Evolutionary conservation across 1,140 invertebrate genomes (phyloP), one percentile per base, ranked within the genome.

Genomic region (Amyelois transitella): DNA sequence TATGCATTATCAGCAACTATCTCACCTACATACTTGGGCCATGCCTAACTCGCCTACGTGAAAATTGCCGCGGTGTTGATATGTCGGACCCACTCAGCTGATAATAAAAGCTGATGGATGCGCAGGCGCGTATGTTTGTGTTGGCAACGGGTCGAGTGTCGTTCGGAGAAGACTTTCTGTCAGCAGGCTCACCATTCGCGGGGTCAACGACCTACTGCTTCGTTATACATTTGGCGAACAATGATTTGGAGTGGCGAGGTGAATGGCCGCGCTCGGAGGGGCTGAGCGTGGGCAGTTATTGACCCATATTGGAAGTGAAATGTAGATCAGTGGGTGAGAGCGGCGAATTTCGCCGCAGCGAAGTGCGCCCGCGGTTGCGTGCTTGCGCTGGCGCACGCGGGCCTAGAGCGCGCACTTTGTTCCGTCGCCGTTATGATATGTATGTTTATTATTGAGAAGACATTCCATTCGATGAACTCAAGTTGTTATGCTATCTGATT

Each of bases 311-410:
- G 72, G 74, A 73, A 74, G 84, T 87, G 80, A 88, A 88, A 88
- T 85, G 82, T 88, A 88, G 82, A 88, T 88, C 82, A 88, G 84
- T 88, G 84, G 84, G 82, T 82, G 84, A 87, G 76, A 84, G 79
- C 76, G 82, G 81, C 84, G 81, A 86, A 86, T 76, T 86, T 87
- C 64, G 77, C 79, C 63, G 75, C 72, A 66, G 72, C 82, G 70
- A 75, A 66, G 60, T 70, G 69, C 48, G 55, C 38, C 62, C 51
- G 57, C 64, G 24, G 62, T 53, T 67, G 58, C 64, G 44, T 25
- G 57, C 58, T 53, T 61, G 71, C 71, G 65, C 64, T 25, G 50
- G 56, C 62, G 60, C 64, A 12, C 43, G 43, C 14, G 52, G 19
- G 49, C 55, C 21, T 49, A 17, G 22, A 5, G 14, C 49, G 18